Evolutionary conservation across 2,888 invertebrate species (phyloP).

Genomic region (Ischnus inquisitorius): DNA sequence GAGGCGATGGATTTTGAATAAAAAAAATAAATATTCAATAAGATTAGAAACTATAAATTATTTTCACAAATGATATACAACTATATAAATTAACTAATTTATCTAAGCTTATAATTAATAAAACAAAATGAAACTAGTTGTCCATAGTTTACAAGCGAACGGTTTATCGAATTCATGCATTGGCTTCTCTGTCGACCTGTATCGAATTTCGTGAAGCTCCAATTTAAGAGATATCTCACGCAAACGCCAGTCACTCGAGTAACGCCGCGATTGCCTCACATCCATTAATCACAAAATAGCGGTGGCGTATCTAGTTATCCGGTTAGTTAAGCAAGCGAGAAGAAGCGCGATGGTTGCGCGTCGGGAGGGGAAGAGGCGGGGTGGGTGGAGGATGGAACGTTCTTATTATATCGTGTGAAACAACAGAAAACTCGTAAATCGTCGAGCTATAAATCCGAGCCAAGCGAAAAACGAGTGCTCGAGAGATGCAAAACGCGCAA

Average conservation of each 20-base stretch:
- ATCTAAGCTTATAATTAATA: neutral
- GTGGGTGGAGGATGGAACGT: conserved; percentile 1
- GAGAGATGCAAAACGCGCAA: conserved; percentile 46
- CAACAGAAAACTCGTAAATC: conserved; percentile 71
- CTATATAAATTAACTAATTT: no score
- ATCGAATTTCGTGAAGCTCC: conserved; percentile 7
- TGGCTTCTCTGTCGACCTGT: neutral
- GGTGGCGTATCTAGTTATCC: conserved; percentile 68
- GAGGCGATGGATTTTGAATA: no score
- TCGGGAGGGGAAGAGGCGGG: neutral
- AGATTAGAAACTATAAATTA: no score
- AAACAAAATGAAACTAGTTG: neutral
- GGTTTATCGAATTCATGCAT: neutral
- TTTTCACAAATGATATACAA: no score
- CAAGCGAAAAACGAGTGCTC: conserved; percentile 57
- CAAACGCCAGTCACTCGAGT: conserved; percentile 30
- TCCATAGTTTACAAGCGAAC: neutral
- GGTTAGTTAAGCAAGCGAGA: conserved; percentile 68
- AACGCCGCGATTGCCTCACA: neutral
- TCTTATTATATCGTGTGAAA: conserved; percentile 53
- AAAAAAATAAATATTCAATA: no score
- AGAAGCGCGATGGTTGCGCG: neutral
- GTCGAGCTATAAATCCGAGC: conserved; percentile 71
- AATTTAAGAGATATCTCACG: conserved; percentile 27
- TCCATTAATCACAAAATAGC: conserved; percentile 48